phyloP scores from a whole-genome alignment of 2,797 vertebrate species.

The Emydoidea blandingii region DNA sequence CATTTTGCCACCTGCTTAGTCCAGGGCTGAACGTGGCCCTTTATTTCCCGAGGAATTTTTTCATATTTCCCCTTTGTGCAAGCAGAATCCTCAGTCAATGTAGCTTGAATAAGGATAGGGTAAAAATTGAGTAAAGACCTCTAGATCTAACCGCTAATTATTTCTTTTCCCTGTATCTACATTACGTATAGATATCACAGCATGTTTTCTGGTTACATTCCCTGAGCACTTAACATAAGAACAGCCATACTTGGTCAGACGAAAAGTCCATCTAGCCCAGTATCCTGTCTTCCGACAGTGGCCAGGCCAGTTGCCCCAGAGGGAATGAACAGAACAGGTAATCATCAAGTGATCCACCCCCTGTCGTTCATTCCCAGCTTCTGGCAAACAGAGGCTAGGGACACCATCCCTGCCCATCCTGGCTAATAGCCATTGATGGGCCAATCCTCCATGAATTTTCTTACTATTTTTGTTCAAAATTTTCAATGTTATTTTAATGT shows the following conservation, averaged over 20 bases:
- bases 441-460: too few species aligned
- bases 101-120: background rate
- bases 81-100: background rate
- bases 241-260: too few species aligned
- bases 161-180: background rate
- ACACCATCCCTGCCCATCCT: too few species aligned
- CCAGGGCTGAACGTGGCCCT: background rate
- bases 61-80: background rate
- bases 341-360: too few species aligned
- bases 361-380: too few species aligned
- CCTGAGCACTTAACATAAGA: background rate
- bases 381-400: too few species aligned
- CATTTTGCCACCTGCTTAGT: background rate
- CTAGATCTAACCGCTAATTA: background rate
- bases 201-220: slow-evolving; percentile 12
- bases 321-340: too few species aligned
- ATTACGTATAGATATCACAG: background rate
- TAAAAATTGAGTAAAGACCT: background rate
- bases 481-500: slow-evolving; percentile 56
- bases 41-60: background rate
- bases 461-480: too few species aligned
- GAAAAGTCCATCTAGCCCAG: too few species aligned
- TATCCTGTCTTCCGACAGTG: too few species aligned
- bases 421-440: too few species aligned
- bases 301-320: too few species aligned